Conservation (phyloP, 2,113 vertebrate genomes). For the Progne subis region DNA sequence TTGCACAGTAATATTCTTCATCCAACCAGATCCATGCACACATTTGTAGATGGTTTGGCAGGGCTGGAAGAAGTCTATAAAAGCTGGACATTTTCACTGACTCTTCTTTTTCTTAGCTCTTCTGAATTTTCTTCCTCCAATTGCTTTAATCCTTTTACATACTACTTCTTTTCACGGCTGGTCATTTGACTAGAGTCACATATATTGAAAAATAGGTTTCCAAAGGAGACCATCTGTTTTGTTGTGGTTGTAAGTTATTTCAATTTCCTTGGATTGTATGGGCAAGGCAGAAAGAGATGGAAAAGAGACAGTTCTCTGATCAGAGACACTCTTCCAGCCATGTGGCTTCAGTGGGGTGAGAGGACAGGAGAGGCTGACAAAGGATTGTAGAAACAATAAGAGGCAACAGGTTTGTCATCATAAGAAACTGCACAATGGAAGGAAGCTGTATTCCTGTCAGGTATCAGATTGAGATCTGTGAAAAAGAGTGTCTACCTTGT, state of each 20-base stretch:
- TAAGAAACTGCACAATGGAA: background rate
- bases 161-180: background rate
- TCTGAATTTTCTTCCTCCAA: background rate
- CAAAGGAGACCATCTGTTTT: background rate
- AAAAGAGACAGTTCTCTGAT: background rate
- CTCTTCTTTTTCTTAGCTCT: background rate
- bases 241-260: background rate
- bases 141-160: background rate
- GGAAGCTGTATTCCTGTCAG: background rate
- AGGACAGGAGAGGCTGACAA: background rate
- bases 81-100: background rate
- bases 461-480: background rate
- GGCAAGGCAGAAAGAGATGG: background rate
- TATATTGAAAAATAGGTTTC: background rate
- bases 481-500: background rate
- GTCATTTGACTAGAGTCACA: background rate
- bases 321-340: background rate
- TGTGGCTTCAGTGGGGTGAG: background rate
- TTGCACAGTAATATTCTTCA: background rate
- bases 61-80: background rate
- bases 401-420: background rate
- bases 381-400: background rate
- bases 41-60: background rate
- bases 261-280: background rate
- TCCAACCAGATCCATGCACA: background rate